Evolutionary conservation across 2,888 invertebrate genomes (phyloP).

Genomic region (Melanchra persicariae): DNA sequence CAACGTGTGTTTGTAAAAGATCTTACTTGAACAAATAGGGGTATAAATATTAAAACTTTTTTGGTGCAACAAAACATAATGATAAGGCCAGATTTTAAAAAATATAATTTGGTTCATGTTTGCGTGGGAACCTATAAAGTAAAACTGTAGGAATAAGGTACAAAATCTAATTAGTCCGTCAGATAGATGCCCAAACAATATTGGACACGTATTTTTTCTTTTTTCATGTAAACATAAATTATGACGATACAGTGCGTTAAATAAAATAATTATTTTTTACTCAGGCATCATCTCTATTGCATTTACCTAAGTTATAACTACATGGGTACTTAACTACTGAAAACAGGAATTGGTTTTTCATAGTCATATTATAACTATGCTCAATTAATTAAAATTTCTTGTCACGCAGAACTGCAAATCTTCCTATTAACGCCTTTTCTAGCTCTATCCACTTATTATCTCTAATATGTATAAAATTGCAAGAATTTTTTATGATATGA

Average conservation of each 20-base stretch:
- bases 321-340: too few species aligned
- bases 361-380: background rate
- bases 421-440: background rate
- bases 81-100: too few species aligned
- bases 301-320: too few species aligned
- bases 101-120: background rate
- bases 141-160: too few species aligned
- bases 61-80: background rate
- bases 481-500: conserved; percentile 10
- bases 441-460: background rate
- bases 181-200: too few species aligned
- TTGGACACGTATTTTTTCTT: too few species aligned
- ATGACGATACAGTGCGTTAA: too few species aligned
- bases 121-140: background rate
- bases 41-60: conserved; percentile 25
- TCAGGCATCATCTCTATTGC: too few species aligned
- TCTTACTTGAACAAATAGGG: conserved; percentile 20
- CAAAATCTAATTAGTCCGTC: too few species aligned
- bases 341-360: background rate
- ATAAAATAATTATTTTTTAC: too few species aligned
- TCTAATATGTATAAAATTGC: background rate
- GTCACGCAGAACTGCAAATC: background rate
- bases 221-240: too few species aligned
- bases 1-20: conserved; percentile 25
- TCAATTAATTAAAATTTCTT: background rate